These are phyloP conservation scores for Lucilia cuprina DNA, from an alignment of 1,140 invertebrate species.

Conservation along the genomic window DNA sequence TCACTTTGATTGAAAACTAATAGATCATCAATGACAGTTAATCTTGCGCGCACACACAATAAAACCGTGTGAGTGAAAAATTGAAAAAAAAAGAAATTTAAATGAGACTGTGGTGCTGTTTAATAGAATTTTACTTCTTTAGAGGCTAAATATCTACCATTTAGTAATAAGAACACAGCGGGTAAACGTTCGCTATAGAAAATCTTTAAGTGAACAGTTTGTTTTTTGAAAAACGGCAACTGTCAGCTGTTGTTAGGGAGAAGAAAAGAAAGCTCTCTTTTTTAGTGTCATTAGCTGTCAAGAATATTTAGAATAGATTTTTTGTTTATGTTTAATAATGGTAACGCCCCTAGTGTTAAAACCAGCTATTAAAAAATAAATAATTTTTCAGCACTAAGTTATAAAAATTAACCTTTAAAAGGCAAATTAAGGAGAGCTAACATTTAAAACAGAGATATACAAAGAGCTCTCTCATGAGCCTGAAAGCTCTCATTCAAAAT, in stretches of 20 bases:
- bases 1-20: conserved; percentile 32
- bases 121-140: conserved; percentile 7
- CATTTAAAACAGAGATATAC: too few species aligned
- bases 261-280: not conserved
- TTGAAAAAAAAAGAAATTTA: not conserved
- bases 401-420: not conserved
- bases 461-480: too few species aligned
- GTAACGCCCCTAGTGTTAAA: conserved; percentile 26
- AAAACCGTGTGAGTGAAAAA: not conserved
- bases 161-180: conserved; percentile 14
- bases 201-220: not conserved
- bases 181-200: not conserved
- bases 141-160: conserved; percentile 26
- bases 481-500: too few species aligned
- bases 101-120: not conserved
- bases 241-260: not conserved
- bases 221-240: not conserved
- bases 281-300: not conserved
- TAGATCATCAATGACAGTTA: conserved; percentile 29
- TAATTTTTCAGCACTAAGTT: conserved; percentile 23
- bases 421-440: not conserved
- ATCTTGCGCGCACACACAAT: not conserved
- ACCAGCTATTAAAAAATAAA: conserved; percentile 6
- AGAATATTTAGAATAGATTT: not conserved
- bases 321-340: not conserved